phyloP scores from a whole-genome alignment of 1,140 invertebrate genomes.

The Drosophila truncata region DNA sequence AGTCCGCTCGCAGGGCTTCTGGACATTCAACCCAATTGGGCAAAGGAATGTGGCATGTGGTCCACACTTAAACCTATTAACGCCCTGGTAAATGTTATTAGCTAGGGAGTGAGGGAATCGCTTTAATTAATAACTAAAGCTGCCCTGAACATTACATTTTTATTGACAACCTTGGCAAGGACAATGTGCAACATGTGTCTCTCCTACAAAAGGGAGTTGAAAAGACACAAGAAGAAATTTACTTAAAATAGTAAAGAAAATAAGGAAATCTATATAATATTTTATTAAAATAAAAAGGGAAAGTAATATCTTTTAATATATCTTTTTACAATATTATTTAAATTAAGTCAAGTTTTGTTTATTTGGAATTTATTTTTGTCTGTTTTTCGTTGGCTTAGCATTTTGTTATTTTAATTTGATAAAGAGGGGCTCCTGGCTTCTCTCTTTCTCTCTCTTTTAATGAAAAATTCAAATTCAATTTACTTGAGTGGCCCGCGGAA shows the following conservation, averaged over 20 bases:
- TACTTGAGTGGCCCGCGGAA: slow-evolving; percentile 66
- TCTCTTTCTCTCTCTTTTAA: slow-evolving; percentile 31
- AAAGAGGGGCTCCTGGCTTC: slow-evolving; percentile 25
- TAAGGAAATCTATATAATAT: too few relatives aligned
- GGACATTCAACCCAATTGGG: slow-evolving; percentile 29
- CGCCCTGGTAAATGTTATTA: slow-evolving; percentile 49
- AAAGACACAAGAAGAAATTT: neutral
- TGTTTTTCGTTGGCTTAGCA: slow-evolving; percentile 10
- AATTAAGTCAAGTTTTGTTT: neutral
- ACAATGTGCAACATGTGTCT: slow-evolving; percentile 69
- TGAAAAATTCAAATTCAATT: slow-evolving; percentile 76
- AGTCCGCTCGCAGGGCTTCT: slow-evolving; percentile 2
- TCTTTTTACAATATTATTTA: neutral
- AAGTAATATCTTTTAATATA: neutral
- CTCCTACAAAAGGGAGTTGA: slow-evolving; percentile 37
- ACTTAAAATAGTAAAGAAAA: neutral
- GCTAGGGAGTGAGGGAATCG: slow-evolving; percentile 31
- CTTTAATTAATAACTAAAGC: slow-evolving; percentile 64
- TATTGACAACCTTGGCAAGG: slow-evolving; percentile 44
- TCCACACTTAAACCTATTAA: slow-evolving; percentile 54
- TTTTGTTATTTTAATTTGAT: slow-evolving; percentile 60
- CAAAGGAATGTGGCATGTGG: slow-evolving; percentile 1
- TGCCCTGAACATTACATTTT: slow-evolving; percentile 11
- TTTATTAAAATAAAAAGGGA: neutral
- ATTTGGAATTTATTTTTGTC: neutral